Base-by-base conservation (phyloP, 2,888 invertebrate species). In the Lycophotia porphyrea region DNA sequence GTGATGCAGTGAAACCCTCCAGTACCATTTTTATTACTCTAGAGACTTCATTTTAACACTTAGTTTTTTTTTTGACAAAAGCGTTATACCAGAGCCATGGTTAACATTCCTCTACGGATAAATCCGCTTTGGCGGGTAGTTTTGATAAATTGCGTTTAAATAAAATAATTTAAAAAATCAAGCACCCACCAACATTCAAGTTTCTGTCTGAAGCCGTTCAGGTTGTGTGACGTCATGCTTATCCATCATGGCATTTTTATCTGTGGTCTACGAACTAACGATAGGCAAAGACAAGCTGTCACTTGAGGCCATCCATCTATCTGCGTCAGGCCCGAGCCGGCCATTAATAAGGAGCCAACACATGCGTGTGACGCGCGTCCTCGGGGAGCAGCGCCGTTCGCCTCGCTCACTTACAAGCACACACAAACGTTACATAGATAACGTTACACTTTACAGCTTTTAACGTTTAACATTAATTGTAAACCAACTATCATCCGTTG, bases 321-420 rank as follows among this genome's bases (percentile, higher is more conserved):
- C 71, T 24, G 31, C 44, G 77, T 80, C 77, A 61, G 65, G 52
- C 63, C 67, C 31, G 31, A 49, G 67, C 44, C 34, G 39, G 55
- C 82, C 71, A 71, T 76, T 68, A 82, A 42, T 64, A 64, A 63
- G 70, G 27, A 67, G 77, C 70, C 31, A 71, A 63, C 63, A 70
- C 36, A 76, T 61, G 63, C 82, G 71, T n/a, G 70, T 34, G 55
- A 39, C 63, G 49, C 49, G 18, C 34, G 42, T 24, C 71, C 77
- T 24, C 27, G 13, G 71, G 67, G 78, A 68, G 34, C 42, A 21
- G n/a, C n/a, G n/a, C 52, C n/a, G 52, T 58, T 47, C 52, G 65
- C 24, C 39, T 34, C n/a, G 55, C 18, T 52, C 18, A 49, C 31
- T 49, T 11, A 61, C 39, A 34, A 55, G 15, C 39, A 31, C 27